Percentiles rank a stretch among this genome's conserved stretches.
Conservation (phyloP, 2,113 vertebrate genomes). For the Pitta sordida region DNA sequence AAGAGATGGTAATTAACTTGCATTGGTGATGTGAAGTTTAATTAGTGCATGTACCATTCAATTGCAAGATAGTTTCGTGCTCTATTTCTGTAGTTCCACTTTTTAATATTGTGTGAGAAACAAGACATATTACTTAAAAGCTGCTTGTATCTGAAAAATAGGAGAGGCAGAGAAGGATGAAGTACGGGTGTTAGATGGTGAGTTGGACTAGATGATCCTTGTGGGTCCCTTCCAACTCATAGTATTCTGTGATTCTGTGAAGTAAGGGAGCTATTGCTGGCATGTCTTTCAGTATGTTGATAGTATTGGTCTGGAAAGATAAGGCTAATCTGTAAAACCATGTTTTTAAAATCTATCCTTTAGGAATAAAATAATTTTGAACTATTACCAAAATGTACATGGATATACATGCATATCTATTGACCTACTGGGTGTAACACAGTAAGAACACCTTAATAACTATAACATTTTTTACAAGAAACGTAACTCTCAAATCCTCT, state of each 20-base stretch:
- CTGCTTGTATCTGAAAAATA: not conserved
- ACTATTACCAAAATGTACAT: not conserved
- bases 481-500: conserved; percentile 9
- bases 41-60: not conserved
- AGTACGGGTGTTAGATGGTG: no score
- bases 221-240: no score
- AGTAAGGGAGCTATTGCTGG: not conserved
- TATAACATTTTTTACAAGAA: conserved; percentile 39
- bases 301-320: not conserved
- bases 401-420: not conserved
- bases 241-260: no score
- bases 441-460: not conserved
- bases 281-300: not conserved
- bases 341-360: not conserved
- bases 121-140: not conserved
- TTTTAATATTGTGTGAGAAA: not conserved
- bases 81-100: not conserved
- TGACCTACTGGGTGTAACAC: not conserved
- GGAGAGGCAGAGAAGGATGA: not conserved
- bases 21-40: not conserved
- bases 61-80: not conserved
- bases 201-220: no score
- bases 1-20: not conserved
- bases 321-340: not conserved
- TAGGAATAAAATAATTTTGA: not conserved